A percentile compares a stretch with the other conserved stretches of the same genome.
These are phyloP conservation scores for Hipposideros armiger DNA, from an alignment of 2,113 vertebrate species.

Conservation along the genomic window DNA sequence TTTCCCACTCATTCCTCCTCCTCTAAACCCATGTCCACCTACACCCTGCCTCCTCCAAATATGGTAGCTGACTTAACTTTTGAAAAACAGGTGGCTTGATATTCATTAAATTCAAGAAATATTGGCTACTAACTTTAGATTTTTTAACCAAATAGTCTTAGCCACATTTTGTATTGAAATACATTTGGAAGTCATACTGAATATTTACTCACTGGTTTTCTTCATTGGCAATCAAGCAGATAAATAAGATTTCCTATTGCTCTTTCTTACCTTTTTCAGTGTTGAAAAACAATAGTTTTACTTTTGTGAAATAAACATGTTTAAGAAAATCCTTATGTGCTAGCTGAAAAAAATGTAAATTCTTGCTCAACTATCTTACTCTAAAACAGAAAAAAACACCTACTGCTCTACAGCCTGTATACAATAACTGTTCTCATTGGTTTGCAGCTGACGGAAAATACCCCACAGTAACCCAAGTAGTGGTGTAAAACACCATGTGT, in stretches of 20 bases:
- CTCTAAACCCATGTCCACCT: not conserved
- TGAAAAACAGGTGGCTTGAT: not conserved
- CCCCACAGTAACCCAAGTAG: not conserved
- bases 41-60: not conserved
- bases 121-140: not conserved
- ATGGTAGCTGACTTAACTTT: not conserved
- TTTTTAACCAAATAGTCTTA: not conserved
- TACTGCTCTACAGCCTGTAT: not conserved
- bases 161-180: not conserved
- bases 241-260: not conserved
- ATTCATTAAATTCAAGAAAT: not conserved
- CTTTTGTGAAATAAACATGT: conserved; percentile 19
- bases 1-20: not conserved
- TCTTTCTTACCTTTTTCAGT: not conserved
- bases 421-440: not conserved
- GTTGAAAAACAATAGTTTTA: not conserved
- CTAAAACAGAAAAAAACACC: not conserved
- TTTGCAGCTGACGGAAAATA: not conserved
- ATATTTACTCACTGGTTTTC: not conserved
- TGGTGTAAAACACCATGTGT: not conserved
- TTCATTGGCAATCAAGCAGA: not conserved
- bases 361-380: not conserved
- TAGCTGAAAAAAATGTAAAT: not conserved
- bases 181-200: not conserved
- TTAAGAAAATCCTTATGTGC: not conserved